Evolutionary conservation across 2,888 invertebrate species (phyloP).

Genomic region (Synergus laeviventris): DNA sequence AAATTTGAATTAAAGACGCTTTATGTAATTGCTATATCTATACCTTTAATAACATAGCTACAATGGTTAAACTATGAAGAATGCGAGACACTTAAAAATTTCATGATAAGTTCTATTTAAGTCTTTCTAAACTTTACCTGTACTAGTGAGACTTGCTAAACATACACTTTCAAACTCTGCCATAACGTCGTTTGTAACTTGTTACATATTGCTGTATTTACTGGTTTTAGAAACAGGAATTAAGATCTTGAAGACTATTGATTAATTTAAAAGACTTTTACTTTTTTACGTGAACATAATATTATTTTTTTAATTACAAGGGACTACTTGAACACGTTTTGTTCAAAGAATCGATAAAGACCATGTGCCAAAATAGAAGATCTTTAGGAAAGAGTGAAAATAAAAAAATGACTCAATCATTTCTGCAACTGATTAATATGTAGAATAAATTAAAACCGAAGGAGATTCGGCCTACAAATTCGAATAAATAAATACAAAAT

Average conservation of each 20-base stretch:
- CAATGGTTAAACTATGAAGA: neutral
- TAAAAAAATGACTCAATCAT: slow-evolving; percentile 40
- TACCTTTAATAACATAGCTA: neutral
- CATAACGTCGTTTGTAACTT: neutral
- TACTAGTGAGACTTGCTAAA: neutral
- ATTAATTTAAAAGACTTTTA: neutral
- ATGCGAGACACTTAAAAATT: slow-evolving; percentile 14
- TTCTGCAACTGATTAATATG: slow-evolving; percentile 28
- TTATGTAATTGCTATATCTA: too few relatives aligned
- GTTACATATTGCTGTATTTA: neutral
- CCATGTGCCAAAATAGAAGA: neutral
- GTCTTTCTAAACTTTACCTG: neutral
- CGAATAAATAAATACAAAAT: too few relatives aligned
- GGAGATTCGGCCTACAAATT: neutral
- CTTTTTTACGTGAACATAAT: too few relatives aligned
- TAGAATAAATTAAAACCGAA: neutral
- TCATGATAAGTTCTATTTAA: slow-evolving; percentile 27
- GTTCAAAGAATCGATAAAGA: neutral
- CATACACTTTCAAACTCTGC: neutral
- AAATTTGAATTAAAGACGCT: too few relatives aligned
- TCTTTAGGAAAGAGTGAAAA: slow-evolving; percentile 47
- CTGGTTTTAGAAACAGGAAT: neutral
- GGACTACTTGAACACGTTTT: neutral
- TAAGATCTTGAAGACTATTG: neutral
- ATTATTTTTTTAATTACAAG: neutral